phyloP scores from a whole-genome alignment of 2,797 vertebrate species.

The Pseudotriccus pelzelni region DNA sequence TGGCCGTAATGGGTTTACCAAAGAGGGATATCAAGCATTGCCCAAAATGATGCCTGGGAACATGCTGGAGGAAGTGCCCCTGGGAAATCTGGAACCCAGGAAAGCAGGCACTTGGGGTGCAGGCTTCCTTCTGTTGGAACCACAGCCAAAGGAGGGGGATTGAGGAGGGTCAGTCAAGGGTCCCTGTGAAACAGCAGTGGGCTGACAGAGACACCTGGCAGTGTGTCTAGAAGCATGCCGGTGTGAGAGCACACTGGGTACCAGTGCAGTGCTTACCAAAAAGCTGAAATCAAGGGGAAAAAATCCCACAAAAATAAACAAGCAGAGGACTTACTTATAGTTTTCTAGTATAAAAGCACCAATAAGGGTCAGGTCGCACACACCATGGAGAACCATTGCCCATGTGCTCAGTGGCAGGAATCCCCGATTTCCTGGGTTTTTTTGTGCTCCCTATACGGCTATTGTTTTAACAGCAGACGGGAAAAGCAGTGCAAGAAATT shows the following conservation, averaged over 20 bases:
- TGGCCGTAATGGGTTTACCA: background rate
- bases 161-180: rapidly evolving
- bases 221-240: background rate
- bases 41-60: background rate
- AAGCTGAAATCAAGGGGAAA: background rate
- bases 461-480: background rate
- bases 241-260: background rate
- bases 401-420: background rate
- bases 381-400: background rate
- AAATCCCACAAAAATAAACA: rapidly evolving
- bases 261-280: background rate
- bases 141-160: rapidly evolving
- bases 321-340: background rate
- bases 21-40: background rate
- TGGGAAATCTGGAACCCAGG: background rate
- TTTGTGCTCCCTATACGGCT: background rate
- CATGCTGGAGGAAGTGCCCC: background rate
- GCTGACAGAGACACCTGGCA: background rate
- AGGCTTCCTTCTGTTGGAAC: background rate
- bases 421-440: background rate
- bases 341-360: conserved; percentile 1
- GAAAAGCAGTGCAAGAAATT: background rate
- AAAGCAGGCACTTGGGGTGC: background rate
- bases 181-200: rapidly evolving
- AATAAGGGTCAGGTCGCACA: background rate